Base-by-base conservation (phyloP, 1,140 invertebrate species). In the Bombus consobrinus region DNA sequence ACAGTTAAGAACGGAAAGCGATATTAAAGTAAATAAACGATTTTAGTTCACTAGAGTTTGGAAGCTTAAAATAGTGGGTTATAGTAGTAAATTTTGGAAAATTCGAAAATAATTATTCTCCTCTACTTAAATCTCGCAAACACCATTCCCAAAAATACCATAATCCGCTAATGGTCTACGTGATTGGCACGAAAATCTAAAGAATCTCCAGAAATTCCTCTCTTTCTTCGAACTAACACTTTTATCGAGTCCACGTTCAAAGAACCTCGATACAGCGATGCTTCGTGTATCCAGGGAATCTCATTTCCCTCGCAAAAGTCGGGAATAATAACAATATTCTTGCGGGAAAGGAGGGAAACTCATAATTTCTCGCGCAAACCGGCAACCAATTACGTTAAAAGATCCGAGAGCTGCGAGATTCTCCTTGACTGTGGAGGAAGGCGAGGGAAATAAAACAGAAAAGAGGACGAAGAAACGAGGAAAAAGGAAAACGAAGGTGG, bases 301-400 rank as follows among this genome's bases (percentile, higher is more conserved):
- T 68, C 39, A 39, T n/a, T 32, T 73, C 37, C 9, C 28, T 39
- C 6, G 25, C 22, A 32, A 32, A 73, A 43, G n/a, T 73, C n/a
- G 8, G 71, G n/a, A 66, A 43, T 73, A 43, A 73, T 73, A 47
- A 41, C 37, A 22, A 73, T 73, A 73, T 73, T 73, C 41, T 12
- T 28, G 22, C n/a, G 69, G 53, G 28, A 71, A 32, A 81, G 25
- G 9, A 12, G 22, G 15, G 32, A 28, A n/a, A n/a, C 43, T 81
- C 18, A 25, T n/a, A 53, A 39, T 64, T 6, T 28, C 81, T 22
- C 37, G 43, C 53, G 22, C 32, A 43, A 86, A 75, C 34, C 41
- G 37, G 34, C 39, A 59, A 83, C 85, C 83, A 86, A 86, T 85
- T 66, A 66, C 73, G 68, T 78, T 86, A 86, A 89, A 85, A 88